A percentile compares a stretch with the other conserved stretches of the same genome.
Evolutionary conservation across 2,888 invertebrate species (phyloP).

Genomic region (Stenoptilia bipunctidactyla): DNA sequence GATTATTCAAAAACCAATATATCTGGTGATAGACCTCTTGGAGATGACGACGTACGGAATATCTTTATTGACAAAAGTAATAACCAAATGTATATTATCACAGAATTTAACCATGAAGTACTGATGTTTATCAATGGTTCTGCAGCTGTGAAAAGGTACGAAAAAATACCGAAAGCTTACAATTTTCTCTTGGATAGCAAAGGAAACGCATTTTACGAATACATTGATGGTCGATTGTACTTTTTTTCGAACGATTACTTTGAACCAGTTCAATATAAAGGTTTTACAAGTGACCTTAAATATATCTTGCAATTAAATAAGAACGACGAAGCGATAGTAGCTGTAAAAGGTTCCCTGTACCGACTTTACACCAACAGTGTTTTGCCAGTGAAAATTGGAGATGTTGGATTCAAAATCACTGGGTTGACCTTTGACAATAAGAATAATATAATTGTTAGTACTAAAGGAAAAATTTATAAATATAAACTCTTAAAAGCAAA

Average conservation of each 20-base stretch:
- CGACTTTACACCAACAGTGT: conserved; percentile 39
- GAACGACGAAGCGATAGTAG: conserved; percentile 50
- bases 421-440: conserved; percentile 48
- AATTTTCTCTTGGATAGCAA: conserved; percentile 46
- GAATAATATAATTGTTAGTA: conserved; percentile 52
- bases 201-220: conserved; percentile 57
- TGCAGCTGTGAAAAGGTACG: conserved; percentile 49
- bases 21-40: conserved; percentile 51
- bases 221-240: conserved; percentile 51
- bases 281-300: conserved; percentile 51
- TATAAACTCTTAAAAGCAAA: conserved; percentile 45
- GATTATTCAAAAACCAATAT: conserved; percentile 46
- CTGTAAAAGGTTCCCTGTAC: conserved; percentile 51
- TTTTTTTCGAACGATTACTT: conserved; percentile 46
- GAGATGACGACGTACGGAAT: conserved; percentile 51
- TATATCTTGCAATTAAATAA: conserved; percentile 46
- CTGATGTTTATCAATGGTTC: conserved; percentile 50
- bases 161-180: conserved; percentile 53
- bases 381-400: conserved; percentile 47
- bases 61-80: conserved; percentile 54
- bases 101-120: conserved; percentile 47
- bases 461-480: conserved; percentile 58
- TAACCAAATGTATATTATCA: conserved; percentile 52
- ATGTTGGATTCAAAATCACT: conserved; percentile 54
- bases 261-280: conserved; percentile 57